These are phyloP conservation scores for Clarias macrocephalus DNA, from an alignment of 2,113 vertebrate species.

Conservation along the genomic window DNA sequence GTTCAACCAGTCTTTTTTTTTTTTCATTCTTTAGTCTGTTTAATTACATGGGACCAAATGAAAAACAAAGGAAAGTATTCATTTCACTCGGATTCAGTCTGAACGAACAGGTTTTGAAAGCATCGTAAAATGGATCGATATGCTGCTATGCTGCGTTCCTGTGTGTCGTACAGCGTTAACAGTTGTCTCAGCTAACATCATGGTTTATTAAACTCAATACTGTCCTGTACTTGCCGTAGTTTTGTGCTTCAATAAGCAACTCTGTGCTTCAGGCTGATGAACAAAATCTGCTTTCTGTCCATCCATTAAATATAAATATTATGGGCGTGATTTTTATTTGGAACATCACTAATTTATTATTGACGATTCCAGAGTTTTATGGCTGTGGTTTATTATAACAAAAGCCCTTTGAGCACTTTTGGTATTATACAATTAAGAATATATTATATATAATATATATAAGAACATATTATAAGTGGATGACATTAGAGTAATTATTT, in stretches of 20 bases:
- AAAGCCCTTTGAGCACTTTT: not conserved
- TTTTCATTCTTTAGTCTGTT: not conserved
- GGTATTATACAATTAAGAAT: not conserved
- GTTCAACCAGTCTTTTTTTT: not conserved
- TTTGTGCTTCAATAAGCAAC: not conserved
- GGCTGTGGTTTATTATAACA: not conserved
- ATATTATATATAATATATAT: too few relatives aligned
- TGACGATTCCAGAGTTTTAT: not conserved
- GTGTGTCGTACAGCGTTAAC: not conserved
- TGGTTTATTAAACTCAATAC: not conserved
- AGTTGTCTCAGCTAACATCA: not conserved
- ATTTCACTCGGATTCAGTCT: not conserved
- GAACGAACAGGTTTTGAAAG: not conserved
- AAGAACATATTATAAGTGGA: too few relatives aligned
- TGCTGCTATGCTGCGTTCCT: conserved; percentile 4
- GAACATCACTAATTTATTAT: not conserved
- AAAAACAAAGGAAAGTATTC: not conserved
- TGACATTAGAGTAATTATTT: not conserved
- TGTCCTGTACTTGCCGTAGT: not conserved
- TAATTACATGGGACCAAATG: not conserved
- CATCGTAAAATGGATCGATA: not conserved
- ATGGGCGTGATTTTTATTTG: too few relatives aligned
- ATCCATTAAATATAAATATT: not conserved
- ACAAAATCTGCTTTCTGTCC: not conserved
- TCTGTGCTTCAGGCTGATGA: not conserved